Evolutionary conservation across 2,888 invertebrate genomes (phyloP).

Genomic region (Ashinkailepas kermadecensis): DNA sequence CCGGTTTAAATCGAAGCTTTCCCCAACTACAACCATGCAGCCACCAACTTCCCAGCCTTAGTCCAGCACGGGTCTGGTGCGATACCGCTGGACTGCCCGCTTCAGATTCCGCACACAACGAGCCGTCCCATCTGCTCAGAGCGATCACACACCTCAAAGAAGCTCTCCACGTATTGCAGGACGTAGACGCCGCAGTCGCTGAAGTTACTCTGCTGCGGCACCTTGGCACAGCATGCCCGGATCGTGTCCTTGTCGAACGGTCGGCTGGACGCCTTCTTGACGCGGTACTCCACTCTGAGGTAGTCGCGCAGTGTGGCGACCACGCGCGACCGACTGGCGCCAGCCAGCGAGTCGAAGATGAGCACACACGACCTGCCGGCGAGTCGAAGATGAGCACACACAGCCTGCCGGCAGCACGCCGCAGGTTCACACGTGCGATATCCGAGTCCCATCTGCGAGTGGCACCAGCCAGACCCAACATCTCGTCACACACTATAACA

Average conservation of each 20-base stretch:
- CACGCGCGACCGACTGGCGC: conserved; percentile 68
- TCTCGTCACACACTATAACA: no score
- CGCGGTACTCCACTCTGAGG: conserved; percentile 74
- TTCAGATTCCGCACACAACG: no score
- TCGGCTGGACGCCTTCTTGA: conserved; percentile 53
- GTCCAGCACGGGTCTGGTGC: no score
- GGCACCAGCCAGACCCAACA: no score
- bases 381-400: conserved; percentile 95
- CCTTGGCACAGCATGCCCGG: conserved; percentile 77
- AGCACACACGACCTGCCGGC: conserved; percentile 78
- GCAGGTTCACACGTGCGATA: no score
- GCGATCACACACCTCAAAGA: conserved; percentile 62
- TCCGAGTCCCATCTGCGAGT: no score
- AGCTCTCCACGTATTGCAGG: conserved; percentile 91
- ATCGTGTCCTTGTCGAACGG: conserved; percentile 74
- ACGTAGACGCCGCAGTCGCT: conserved; percentile 95
- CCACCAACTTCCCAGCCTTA: no score
- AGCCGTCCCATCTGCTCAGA: no score
- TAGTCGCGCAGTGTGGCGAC: conserved; percentile 87
- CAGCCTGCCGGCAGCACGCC: conserved; percentile 40
- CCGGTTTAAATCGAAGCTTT: no score
- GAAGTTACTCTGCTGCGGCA: conserved; percentile 96
- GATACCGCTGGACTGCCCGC: no score
- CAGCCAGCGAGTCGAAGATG: conserved; percentile 87
- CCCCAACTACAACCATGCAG: no score